Base-by-base conservation (phyloP, 2,113 vertebrate species). In the Austrofundulus limnaeus region DNA sequence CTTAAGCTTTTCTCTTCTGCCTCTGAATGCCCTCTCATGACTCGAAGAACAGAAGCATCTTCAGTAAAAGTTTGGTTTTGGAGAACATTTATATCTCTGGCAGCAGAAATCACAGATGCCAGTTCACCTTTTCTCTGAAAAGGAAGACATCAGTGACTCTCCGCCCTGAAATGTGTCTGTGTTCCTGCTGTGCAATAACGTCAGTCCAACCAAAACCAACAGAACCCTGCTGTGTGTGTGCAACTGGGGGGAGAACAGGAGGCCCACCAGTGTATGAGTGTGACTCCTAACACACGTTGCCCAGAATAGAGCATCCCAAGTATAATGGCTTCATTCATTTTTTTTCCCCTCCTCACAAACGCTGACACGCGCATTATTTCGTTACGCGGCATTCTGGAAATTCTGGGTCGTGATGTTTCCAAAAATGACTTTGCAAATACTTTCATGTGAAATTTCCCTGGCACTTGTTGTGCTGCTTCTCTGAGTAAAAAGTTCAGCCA, bases 121-220 rank as follows among this genome's bases (percentile, higher is more conserved):
- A 63, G 61, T 63, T 67, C 31, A 20, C 28, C 31, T 15, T 60
- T 63, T 75, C 57, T 56, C 48, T 23, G 25, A 50, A 78, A 62
- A 83, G 63, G 65, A 77, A 82, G 60, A 48, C 61, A 1, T 25
- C 39, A 24, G 78, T 82, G 82, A 80, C 85, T 82, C 84, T 87
- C 81, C 85, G 81, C 24, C 70, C 57, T 25, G 31, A 76, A 87
- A 71, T 65, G 74, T 84, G 81, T 25, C 62, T 50, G 70, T 1
- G 21, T 48, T 24, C 82, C 80, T 13, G 61, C 82, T 66, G 82
- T 34, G 87, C 10, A 37, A 82, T 83, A 78, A 72, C 77, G 64
- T 64, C 67, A 60, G 81, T 7, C 66, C 47, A 20, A 82, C 79
- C 82, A 90, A 87, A 86, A 63, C 70, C 81, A 85, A 90, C 80